A percentile compares a stretch with the other conserved stretches of the same genome.
Conservation (phyloP, 1,140 invertebrate genomes). For the Archivesica marissinica region DNA sequence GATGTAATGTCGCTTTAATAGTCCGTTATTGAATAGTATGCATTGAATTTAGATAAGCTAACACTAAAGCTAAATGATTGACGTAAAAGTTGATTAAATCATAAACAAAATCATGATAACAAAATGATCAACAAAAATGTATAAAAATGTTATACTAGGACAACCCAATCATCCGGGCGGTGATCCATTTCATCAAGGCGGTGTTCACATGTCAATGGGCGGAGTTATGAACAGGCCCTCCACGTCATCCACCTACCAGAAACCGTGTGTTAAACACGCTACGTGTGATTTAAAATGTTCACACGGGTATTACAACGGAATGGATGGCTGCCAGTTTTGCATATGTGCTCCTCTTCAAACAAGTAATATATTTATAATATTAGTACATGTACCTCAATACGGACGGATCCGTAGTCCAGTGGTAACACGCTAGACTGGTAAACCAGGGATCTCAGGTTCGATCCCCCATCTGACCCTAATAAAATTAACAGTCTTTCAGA, state of each 20-base stretch:
- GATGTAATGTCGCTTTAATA: too few species aligned
- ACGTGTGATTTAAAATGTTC: slow-evolving; percentile 7
- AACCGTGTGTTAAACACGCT: background rate
- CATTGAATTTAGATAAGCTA: too few species aligned
- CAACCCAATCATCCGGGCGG: slow-evolving; percentile 22
- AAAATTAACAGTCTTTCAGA: background rate
- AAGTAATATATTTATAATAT: background rate
- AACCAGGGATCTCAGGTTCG: background rate
- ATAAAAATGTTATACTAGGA: background rate
- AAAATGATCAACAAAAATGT: background rate
- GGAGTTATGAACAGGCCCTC: background rate
- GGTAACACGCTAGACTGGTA: background rate
- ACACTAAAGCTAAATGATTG: too few species aligned
- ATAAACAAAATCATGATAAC: too few species aligned
- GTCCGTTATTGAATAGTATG: too few species aligned
- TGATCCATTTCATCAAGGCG: slow-evolving; percentile 43
- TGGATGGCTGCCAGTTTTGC: slow-evolving; percentile 32
- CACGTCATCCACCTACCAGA: background rate
- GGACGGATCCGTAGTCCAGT: background rate
- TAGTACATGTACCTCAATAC: background rate
- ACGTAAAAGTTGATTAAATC: too few species aligned
- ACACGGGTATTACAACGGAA: slow-evolving; percentile 29
- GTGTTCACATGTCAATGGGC: slow-evolving; percentile 9
- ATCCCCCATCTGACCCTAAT: background rate
- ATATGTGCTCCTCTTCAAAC: slow-evolving; percentile 1